Base-by-base conservation (phyloP, 2,113 vertebrate species). In the Eira barbara region DNA sequence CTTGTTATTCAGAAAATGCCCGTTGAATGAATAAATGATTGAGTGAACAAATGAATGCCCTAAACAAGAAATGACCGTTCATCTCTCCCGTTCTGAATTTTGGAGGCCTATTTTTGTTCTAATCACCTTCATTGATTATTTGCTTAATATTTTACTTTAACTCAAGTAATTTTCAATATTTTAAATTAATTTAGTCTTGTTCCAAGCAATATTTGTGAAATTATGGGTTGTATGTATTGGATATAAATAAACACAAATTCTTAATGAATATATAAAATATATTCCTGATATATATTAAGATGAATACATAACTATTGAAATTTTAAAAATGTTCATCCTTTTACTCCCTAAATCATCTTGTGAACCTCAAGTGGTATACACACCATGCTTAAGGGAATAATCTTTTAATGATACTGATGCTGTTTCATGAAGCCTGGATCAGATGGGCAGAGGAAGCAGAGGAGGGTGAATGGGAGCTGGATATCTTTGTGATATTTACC, bases 181-280 rank as follows among this genome's bases (percentile, higher is more conserved):
- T 97, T 88, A 95, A 94, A 83, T 89, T 39, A 93, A 93, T 88
- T 83, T 88, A 95, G 6, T 31, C 5, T 96, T 96, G 42, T 79
- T 91, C 21, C 96, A 95, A 93, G 47, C 57, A 93, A 84, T 81
- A 92, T 81, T 67, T 93, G 20, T 94, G 69, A 96, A 94, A 90
- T 83, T 31, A 67, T 80, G 29, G 29, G 13, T 36, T 94, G 4
- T 69, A 49, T 74, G 27, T 85, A 21, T 79, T 89, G 36, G 57
- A 65, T 9, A 84, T 36, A 67, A 7, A 69, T n/a, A 59, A 23
- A 65, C n/a, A 57, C 15, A 9, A n/a, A 67, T 65, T 34, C 63
- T 31, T 65, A 65, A 65, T 65, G 63, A 31, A 63, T 36, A 82
- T 78, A 39, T 39, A 34, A 65, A 65, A 87, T 39, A 59, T 47